Evolutionary conservation across 1,140 invertebrate species (phyloP).

Genomic region (Drosophila yakuba): DNA sequence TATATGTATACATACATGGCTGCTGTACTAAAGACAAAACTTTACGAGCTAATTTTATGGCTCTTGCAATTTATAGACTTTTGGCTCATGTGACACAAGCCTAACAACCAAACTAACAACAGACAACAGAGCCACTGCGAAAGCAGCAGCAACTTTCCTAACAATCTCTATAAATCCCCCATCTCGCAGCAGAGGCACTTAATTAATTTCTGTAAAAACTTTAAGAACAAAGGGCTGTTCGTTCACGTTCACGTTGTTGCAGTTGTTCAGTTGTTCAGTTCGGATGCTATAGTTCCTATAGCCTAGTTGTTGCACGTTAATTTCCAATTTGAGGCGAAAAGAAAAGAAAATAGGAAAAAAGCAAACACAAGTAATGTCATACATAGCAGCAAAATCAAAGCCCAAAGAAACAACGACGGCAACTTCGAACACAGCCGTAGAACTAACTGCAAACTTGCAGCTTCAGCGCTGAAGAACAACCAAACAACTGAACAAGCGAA

Average conservation of each 20-base stretch:
- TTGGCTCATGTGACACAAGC: conserved; percentile 65
- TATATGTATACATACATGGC: neutral
- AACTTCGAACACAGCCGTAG: conserved; percentile 67
- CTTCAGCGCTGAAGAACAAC: too few relatives aligned
- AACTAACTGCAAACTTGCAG: conserved; percentile 77
- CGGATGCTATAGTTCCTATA: conserved; percentile 65
- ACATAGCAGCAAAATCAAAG: conserved; percentile 60
- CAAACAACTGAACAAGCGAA: too few relatives aligned
- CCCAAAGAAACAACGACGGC: conserved; percentile 48
- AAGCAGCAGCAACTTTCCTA: conserved; percentile 56
- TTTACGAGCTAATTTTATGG: conserved; percentile 71
- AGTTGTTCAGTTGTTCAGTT: conserved; percentile 21
- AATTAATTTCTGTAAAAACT: conserved; percentile 80
- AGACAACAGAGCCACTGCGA: conserved; percentile 8
- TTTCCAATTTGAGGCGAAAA: conserved; percentile 73
- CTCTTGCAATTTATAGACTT: conserved; percentile 63
- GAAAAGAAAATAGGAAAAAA: conserved; percentile 46
- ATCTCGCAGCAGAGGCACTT: conserved; percentile 52
- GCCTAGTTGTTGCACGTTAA: conserved; percentile 73
- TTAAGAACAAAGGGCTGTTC: conserved; percentile 77
- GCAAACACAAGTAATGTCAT: conserved; percentile 61
- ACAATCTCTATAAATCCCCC: conserved; percentile 75
- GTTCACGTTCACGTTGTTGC: conserved; percentile 11
- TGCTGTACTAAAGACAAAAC: conserved; percentile 43
- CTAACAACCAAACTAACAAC: conserved; percentile 3